Conservation (phyloP, 1,140 invertebrate species). For the Brachionus koreanus region DNA sequence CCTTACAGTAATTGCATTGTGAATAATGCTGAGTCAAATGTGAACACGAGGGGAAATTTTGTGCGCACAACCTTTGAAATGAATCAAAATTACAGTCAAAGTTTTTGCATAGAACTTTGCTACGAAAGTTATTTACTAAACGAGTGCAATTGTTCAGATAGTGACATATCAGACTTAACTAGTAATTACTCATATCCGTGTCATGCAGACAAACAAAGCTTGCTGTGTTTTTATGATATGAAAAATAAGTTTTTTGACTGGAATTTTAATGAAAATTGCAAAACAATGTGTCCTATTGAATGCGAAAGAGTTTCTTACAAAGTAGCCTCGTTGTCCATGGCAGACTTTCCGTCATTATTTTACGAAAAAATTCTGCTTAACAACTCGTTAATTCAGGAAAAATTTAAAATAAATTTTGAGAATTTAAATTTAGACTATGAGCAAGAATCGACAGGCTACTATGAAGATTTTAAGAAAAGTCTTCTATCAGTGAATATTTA, state of each 20-base stretch:
- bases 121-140: slow-evolving; percentile 13
- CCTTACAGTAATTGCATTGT: slow-evolving; percentile 26
- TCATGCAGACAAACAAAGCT: neutral
- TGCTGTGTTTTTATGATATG: slow-evolving; percentile 12
- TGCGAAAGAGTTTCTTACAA: slow-evolving; percentile 32
- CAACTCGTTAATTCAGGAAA: slow-evolving; percentile 9
- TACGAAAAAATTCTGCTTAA: slow-evolving; percentile 23
- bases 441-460: neutral
- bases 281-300: slow-evolving; percentile 9
- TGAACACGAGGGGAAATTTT: neutral
- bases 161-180: neutral
- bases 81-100: slow-evolving; percentile 12
- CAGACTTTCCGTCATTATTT: slow-evolving; percentile 12
- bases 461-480: neutral
- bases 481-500: slow-evolving; percentile 34
- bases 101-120: neutral
- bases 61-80: neutral
- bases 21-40: neutral
- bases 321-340: neutral
- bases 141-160: neutral
- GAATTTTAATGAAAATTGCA: slow-evolving; percentile 33
- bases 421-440: neutral
- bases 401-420: neutral
- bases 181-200: neutral
- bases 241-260: slow-evolving; percentile 23